These are phyloP conservation scores for Drosophila cognata DNA, from an alignment of 2,888 invertebrate species.

Conservation along the genomic window DNA sequence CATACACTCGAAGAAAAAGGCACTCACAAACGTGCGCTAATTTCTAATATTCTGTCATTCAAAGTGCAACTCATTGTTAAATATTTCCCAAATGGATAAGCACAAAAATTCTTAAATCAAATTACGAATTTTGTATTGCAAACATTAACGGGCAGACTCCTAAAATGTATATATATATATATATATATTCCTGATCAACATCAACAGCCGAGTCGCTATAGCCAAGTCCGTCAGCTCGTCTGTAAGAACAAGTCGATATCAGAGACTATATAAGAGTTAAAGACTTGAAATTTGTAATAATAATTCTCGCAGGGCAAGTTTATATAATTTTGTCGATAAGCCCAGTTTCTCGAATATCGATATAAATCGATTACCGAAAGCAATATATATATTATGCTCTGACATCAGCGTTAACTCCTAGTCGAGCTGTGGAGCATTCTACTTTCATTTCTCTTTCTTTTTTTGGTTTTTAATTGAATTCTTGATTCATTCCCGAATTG, in stretches of 20 bases:
- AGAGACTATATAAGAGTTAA: not conserved
- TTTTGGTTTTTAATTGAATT: no score
- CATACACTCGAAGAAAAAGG: not conserved
- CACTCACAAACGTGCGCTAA: not conserved
- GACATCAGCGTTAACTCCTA: no score
- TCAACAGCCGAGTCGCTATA: not conserved
- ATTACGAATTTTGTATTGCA: not conserved
- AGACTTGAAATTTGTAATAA: not conserved
- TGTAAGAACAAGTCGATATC: no score
- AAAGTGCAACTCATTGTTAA: not conserved
- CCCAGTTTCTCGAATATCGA: not conserved
- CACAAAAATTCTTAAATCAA: not conserved
- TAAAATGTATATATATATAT: not conserved
- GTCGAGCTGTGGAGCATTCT: no score
- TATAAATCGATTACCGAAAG: not conserved
- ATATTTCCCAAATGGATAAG: not conserved
- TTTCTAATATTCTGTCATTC: not conserved
- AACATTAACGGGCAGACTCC: not conserved
- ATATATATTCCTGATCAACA: not conserved
- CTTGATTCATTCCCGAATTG: no score
- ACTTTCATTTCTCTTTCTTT: no score
- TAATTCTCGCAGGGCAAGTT: not conserved
- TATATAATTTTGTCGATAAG: not conserved
- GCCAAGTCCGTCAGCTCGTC: not conserved
- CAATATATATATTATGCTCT: not conserved